Percentiles rank a stretch among this genome's conserved stretches.
These are phyloP conservation scores for Toxonevra muliebris DNA, from an alignment of 2,888 invertebrate genomes.

Conservation along the genomic window DNA sequence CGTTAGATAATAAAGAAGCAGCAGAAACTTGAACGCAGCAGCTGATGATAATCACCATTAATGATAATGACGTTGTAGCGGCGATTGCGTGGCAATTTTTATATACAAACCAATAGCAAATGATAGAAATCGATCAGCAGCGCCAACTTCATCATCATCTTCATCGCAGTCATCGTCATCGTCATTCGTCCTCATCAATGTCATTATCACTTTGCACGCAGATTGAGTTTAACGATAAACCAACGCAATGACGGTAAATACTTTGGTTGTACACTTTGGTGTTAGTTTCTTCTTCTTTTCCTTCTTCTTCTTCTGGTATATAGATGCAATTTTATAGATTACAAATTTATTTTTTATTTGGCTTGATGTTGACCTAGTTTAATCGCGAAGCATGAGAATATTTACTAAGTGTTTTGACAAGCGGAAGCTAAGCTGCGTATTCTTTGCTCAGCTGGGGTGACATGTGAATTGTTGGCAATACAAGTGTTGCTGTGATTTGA, in stretches of 20 bases:
- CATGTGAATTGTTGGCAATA: too few relatives aligned
- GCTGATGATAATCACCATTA: too few relatives aligned
- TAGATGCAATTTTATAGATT: too few relatives aligned
- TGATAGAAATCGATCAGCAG: constrained; percentile 37
- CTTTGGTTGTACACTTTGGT: neutral
- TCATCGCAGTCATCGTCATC: constrained; percentile 24
- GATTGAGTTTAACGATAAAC: constrained; percentile 33
- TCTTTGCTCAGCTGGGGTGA: too few relatives aligned
- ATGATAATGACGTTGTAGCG: too few relatives aligned
- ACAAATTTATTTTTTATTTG: too few relatives aligned
- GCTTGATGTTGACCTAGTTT: too few relatives aligned
- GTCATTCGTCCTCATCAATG: constrained; percentile 18
- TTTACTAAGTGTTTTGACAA: too few relatives aligned
- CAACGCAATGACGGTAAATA: constrained; percentile 34
- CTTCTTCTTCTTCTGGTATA: too few relatives aligned
- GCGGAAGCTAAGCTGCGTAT: neutral
- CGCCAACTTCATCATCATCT: constrained; percentile 4
- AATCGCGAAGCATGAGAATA: too few relatives aligned
- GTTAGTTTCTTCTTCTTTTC: neutral
- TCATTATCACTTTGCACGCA: constrained; percentile 30
- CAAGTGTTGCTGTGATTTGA: too few relatives aligned
- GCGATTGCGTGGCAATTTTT: constrained; percentile 7
- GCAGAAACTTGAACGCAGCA: too few relatives aligned
- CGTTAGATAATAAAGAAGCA: constrained; percentile 28
- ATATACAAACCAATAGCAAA: constrained; percentile 11